Percentiles rank a stretch among this genome's conserved stretches.
Evolutionary conservation across 2,888 invertebrate species (phyloP).

Genomic region (Drosophila nigritarsus): DNA sequence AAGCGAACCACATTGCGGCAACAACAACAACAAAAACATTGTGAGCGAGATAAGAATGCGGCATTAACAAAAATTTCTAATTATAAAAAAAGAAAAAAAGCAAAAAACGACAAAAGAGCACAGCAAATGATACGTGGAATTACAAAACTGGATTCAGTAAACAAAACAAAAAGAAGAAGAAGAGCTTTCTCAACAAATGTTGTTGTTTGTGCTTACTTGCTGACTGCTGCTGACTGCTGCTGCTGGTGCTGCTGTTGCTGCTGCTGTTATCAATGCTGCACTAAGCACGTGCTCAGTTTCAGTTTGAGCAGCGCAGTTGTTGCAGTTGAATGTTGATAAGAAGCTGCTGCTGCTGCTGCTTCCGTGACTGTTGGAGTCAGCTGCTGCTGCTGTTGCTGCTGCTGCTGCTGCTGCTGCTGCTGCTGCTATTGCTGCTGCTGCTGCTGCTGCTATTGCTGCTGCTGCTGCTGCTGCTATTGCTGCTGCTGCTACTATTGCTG

Average conservation of each 20-base stretch:
- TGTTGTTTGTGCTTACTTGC: neutral
- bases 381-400: neutral
- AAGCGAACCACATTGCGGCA: slow-evolving; percentile 35
- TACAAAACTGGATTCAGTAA: slow-evolving; percentile 27
- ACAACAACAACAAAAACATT: slow-evolving; percentile 2
- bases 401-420: no score
- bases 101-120: slow-evolving; percentile 5
- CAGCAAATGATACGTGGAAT: slow-evolving; percentile 19
- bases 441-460: no score
- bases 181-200: neutral
- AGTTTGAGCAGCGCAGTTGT: slow-evolving; percentile 12
- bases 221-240: slow-evolving; percentile 14
- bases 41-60: slow-evolving; percentile 67
- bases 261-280: slow-evolving; percentile 29
- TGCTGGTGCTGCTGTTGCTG: slow-evolving; percentile 5
- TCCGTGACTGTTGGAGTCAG: slow-evolving; percentile 3
- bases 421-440: no score
- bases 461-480: rapidly evolving
- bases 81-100: slow-evolving; percentile 44
- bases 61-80: slow-evolving; percentile 59
- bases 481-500: no score
- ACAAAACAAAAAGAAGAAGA: neutral
- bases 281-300: slow-evolving; percentile 38
- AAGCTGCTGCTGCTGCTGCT: slow-evolving; percentile 6
- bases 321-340: slow-evolving; percentile 47